Evolutionary conservation across 2,888 invertebrate species (phyloP), one percentile per base, ranked within the genome.

Genomic region (Megaustenia siamemsis): DNA sequence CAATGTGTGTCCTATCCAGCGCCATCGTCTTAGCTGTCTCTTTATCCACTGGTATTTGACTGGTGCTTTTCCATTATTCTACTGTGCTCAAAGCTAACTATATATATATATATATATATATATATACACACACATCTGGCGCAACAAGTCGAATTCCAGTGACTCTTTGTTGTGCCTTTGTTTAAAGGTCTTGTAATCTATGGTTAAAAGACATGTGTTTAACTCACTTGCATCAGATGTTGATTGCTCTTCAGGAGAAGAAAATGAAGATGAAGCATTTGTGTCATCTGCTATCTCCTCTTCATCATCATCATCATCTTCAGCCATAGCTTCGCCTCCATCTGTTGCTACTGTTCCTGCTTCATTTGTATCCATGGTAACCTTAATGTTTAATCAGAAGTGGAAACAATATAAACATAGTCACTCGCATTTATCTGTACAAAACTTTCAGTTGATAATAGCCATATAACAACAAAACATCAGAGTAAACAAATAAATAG

Each of bases 321-420:
- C 84, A 49, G 84, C 84, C 73, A 84, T 60, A 5, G 80, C 73
- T 32, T 84, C 84, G 18, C 84, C 84, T 1, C 77, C 84, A 40
- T 73, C 84, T 32, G 80, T 80, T 12, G 80, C 79, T 6, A 80
- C 80, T 24, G 79, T 21, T n/a, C 80, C 80, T 8, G 56, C 80
- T 43, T 84, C 84, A 71, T 12, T 73, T 28, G 84, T 79, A 18
- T 84, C 84, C 84, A 84, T 79, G 66, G 80, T 80, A 49, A 84
- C 84, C 84, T 84, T 2, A 3, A 32, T 28, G 18, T 21, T 18
- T 21, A 76, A n/a, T n/a, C n/a, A n/a, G n/a, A n/a, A n/a, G n/a
- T n/a, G n/a, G n/a, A n/a, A n/a, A n/a, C n/a, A n/a, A n/a, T n/a
- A n/a, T n/a, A n/a, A n/a, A n/a, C n/a, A n/a, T n/a, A n/a, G n/a